Conservation (phyloP, 1,140 invertebrate genomes). For the Amyelois transitella region DNA sequence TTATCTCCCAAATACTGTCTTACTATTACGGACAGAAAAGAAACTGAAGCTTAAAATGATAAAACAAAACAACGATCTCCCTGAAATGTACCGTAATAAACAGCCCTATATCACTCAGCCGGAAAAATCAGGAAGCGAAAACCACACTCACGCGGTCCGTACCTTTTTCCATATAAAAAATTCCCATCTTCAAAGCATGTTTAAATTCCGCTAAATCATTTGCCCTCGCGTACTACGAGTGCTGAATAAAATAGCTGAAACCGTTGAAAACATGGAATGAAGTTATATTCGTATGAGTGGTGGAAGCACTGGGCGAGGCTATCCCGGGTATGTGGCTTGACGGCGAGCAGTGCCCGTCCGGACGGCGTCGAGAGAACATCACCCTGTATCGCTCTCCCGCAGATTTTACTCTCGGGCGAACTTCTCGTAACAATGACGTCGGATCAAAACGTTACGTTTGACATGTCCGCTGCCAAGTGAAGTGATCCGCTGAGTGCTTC, state of each 20-base stretch:
- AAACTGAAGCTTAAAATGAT: too few relatives aligned
- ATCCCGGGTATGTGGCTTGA: constrained; percentile 12
- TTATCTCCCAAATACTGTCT: too few relatives aligned
- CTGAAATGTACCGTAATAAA: not conserved
- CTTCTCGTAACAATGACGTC: not conserved
- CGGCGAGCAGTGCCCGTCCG: constrained; percentile 38
- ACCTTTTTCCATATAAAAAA: not conserved
- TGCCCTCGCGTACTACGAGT: not conserved
- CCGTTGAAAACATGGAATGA: not conserved
- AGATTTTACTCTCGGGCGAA: not conserved
- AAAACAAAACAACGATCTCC: not conserved
- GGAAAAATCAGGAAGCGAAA: not conserved
- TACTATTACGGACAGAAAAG: too few relatives aligned
- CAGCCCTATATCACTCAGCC: not conserved
- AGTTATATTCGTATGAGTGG: constrained; percentile 18
- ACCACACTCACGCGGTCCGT: not conserved
- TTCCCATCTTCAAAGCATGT: not conserved
- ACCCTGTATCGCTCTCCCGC: not conserved
- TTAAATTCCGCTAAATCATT: not conserved
- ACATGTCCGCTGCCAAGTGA: not conserved
- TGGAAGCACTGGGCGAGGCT: constrained; percentile 17
- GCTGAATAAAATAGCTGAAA: not conserved
- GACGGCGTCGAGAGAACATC: constrained; percentile 8
- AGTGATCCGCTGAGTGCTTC: not conserved
- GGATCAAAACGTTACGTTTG: not conserved